phyloP scores from a whole-genome alignment of 2,797 vertebrate species.

The Trematomus bernacchii region DNA sequence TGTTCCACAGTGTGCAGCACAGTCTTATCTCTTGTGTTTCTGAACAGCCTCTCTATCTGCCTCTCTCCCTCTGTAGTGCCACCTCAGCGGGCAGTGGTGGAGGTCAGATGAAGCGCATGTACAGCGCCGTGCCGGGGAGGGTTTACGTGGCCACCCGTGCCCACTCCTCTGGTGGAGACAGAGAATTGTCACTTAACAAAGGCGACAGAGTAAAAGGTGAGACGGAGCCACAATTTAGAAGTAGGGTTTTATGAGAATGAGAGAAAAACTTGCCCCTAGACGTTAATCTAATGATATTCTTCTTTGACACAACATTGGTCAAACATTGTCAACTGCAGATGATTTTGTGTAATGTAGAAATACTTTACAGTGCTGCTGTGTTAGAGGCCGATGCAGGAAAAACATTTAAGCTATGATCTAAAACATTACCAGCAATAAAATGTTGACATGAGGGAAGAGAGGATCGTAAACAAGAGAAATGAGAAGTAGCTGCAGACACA shows the following conservation, averaged over 20 bases:
- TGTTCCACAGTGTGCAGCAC: slow-evolving; percentile 39
- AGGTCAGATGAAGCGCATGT: slow-evolving; percentile 89
- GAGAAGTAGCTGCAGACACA: slow-evolving; percentile 9
- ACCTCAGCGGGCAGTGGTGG: slow-evolving; percentile 63
- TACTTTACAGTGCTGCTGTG: slow-evolving; percentile 10
- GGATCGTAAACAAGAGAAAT: slow-evolving; percentile 42
- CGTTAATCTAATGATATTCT: neutral
- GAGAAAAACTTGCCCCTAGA: neutral
- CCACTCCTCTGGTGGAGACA: slow-evolving; percentile 89
- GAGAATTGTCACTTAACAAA: slow-evolving; percentile 92
- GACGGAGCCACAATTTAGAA: neutral
- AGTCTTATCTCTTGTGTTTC: slow-evolving; percentile 38
- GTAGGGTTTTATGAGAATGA: neutral
- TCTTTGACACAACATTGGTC: neutral
- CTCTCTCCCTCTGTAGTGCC: slow-evolving; percentile 45
- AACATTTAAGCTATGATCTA: neutral
- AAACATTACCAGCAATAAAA: slow-evolving; percentile 21
- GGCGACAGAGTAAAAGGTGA: slow-evolving; percentile 95
- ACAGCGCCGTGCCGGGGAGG: slow-evolving; percentile 92
- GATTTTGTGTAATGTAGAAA: neutral
- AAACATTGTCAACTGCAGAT: neutral
- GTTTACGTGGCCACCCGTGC: slow-evolving; percentile 90
- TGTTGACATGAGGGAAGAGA: slow-evolving; percentile 17
- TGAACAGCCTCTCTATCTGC: slow-evolving; percentile 16
- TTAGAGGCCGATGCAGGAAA: neutral